Percentiles rank a stretch among this genome's conserved stretches.
phyloP scores from a whole-genome alignment of 2,888 invertebrate genomes.

The Thymelicus lineola region DNA sequence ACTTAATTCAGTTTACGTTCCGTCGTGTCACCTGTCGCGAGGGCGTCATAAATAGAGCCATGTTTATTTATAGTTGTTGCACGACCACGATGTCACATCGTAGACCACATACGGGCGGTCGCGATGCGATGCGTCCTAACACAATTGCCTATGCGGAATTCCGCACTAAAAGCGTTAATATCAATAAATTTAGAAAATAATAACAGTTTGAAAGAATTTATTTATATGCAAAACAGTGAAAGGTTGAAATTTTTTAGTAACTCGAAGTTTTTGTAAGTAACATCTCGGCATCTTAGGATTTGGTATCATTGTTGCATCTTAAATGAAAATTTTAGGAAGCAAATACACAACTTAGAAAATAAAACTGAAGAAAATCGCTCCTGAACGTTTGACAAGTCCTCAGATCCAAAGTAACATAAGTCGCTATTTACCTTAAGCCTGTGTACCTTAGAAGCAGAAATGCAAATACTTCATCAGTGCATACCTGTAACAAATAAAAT shows the following conservation, averaged over 20 bases:
- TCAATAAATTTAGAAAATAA: neutral
- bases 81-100: slow-evolving; percentile 49
- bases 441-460: neutral
- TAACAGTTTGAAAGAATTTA: neutral
- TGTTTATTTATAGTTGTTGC: slow-evolving; percentile 55
- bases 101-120: neutral
- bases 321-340: too few relatives aligned
- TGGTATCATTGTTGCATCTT: too few relatives aligned
- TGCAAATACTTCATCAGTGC: slow-evolving; percentile 24
- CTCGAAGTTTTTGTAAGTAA: too few relatives aligned
- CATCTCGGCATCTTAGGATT: too few relatives aligned
- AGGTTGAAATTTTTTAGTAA: too few relatives aligned
- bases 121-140: neutral
- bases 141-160: slow-evolving; percentile 1
- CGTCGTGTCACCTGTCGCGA: slow-evolving; percentile 34
- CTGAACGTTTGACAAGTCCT: too few relatives aligned
- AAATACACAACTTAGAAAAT: too few relatives aligned
- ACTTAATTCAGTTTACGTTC: slow-evolving; percentile 5
- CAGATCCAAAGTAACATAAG: too few relatives aligned
- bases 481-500: slow-evolving; percentile 54
- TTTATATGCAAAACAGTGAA: too few relatives aligned
- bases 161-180: neutral
- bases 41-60: slow-evolving; percentile 52
- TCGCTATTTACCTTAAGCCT: too few relatives aligned
- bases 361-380: too few relatives aligned